phyloP scores from a whole-genome alignment of 2,888 invertebrate species.

The Ectropis crepuscularia region DNA sequence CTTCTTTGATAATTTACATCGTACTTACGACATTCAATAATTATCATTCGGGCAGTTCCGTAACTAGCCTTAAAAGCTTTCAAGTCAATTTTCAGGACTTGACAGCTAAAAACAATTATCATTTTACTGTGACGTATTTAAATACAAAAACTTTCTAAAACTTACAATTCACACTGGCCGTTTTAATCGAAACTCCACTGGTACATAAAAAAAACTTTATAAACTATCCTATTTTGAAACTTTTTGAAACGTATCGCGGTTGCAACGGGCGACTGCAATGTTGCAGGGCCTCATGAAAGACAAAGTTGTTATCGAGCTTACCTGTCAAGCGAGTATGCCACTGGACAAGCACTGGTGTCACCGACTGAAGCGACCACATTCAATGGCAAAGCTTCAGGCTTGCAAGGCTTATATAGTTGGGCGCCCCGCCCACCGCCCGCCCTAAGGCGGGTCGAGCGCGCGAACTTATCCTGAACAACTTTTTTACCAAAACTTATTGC shows the following conservation, averaged over 20 bases:
- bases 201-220: background rate
- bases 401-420: constrained; percentile 75
- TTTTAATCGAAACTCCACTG: background rate
- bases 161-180: too few relatives aligned
- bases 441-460: constrained; percentile 64
- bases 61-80: too few relatives aligned
- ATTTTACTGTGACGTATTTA: too few relatives aligned
- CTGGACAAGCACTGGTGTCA: constrained; percentile 54
- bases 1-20: too few relatives aligned
- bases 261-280: background rate
- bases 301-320: constrained; percentile 52
- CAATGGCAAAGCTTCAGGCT: constrained; percentile 75
- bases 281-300: constrained; percentile 20
- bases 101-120: too few relatives aligned
- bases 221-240: constrained; percentile 11
- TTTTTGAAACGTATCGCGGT: constrained; percentile 20
- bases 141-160: too few relatives aligned
- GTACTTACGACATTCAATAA: too few relatives aligned
- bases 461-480: constrained; percentile 55
- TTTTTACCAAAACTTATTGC: constrained; percentile 46
- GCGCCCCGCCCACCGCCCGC: constrained; percentile 78
- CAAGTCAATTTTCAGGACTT: too few relatives aligned
- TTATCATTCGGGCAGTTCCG: too few relatives aligned
- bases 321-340: constrained; percentile 52
- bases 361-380: constrained; percentile 71